Evolutionary conservation across 2,888 invertebrate genomes (phyloP), one percentile per base, ranked within the genome.

Genomic region (Chrysopilus asiliformis): DNA sequence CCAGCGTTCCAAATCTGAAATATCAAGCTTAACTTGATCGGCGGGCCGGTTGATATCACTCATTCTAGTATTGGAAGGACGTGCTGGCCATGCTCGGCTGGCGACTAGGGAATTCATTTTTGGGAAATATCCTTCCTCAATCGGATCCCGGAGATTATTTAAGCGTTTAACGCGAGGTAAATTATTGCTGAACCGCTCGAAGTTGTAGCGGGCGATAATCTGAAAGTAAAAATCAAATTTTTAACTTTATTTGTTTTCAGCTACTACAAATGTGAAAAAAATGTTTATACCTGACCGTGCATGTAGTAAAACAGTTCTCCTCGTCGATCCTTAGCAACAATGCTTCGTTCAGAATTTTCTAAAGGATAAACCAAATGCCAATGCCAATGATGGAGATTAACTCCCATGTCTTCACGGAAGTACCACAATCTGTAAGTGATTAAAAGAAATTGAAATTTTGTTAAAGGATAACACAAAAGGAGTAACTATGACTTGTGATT

Each of bases 371-470:
- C 85, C 46, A 87, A 68, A 59, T 89, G 87, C 87, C 86, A 87
- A 55, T 87, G 86, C 86, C 87, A 89, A 56, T 89, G 87, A 57
- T 87, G 87, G 34, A 84, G 74, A 63, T 87, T 87, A 48, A 87
- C 68, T 44, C 84, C 85, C 42, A 85, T 67, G 58, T 86, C 87
- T 56, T 87, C 87, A 26, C 86, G 72, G 70, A 82, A 87, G 61
- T 87, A 89, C 18, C 84, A 85, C 56, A 85, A 80, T 54, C 84
- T 44, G 13, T 4, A 35, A 30, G 27, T 13, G 9, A 15, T 6
- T n/a, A n/a, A n/a, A n/a, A n/a, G n/a, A n/a, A n/a, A n/a, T n/a
- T n/a, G n/a, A n/a, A n/a, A n/a, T n/a, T n/a, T n/a, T n/a, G n/a
- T n/a, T n/a, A n/a, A n/a, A n/a, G n/a, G n/a, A n/a, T n/a, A n/a